Percentiles rank a stretch among this genome's conserved stretches.
These are phyloP conservation scores for Cichlasoma orientale DNA, from an alignment of 2,797 vertebrate species.

Conservation along the genomic window DNA sequence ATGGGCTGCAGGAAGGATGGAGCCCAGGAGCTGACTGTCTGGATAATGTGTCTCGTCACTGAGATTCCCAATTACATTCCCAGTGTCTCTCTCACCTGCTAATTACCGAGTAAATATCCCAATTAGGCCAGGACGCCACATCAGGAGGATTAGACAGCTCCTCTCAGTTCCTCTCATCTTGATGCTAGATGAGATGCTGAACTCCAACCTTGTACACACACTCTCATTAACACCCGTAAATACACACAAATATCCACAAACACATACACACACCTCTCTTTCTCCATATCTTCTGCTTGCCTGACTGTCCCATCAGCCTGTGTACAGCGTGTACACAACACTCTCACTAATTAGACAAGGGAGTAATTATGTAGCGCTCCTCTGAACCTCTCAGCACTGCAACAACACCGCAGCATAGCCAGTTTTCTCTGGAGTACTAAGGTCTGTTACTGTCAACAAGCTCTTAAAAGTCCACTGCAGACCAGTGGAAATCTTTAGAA, in stretches of 20 bases:
- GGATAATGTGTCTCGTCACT: constrained; percentile 78
- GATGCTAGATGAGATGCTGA: constrained; percentile 67
- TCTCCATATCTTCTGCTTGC: constrained; percentile 71
- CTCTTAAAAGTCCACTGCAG: constrained; percentile 66
- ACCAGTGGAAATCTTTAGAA: constrained; percentile 48
- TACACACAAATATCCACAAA: constrained; percentile 24
- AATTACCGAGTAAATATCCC: constrained; percentile 92
- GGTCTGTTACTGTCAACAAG: constrained; percentile 72
- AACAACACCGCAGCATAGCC: constrained; percentile 47
- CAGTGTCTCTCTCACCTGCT: constrained; percentile 87
- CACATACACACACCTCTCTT: constrained; percentile 22
- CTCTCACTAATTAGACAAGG: constrained; percentile 87
- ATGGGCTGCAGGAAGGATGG: constrained; percentile 79
- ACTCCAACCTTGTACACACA: constrained; percentile 67
- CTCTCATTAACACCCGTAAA: constrained; percentile 65
- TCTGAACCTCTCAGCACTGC: constrained; percentile 59
- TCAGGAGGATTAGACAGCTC: constrained; percentile 84
- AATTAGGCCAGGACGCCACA: constrained; percentile 86
- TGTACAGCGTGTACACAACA: constrained; percentile 82
- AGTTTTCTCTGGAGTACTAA: constrained; percentile 60
- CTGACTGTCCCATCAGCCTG: constrained; percentile 84
- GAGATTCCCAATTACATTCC: constrained; percentile 84
- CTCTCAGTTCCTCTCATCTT: constrained; percentile 67
- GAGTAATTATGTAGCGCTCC: constrained; percentile 82
- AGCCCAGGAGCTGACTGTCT: constrained; percentile 73